phyloP scores from a whole-genome alignment of 2,797 vertebrate species.

The Lateolabrax maculatus region DNA sequence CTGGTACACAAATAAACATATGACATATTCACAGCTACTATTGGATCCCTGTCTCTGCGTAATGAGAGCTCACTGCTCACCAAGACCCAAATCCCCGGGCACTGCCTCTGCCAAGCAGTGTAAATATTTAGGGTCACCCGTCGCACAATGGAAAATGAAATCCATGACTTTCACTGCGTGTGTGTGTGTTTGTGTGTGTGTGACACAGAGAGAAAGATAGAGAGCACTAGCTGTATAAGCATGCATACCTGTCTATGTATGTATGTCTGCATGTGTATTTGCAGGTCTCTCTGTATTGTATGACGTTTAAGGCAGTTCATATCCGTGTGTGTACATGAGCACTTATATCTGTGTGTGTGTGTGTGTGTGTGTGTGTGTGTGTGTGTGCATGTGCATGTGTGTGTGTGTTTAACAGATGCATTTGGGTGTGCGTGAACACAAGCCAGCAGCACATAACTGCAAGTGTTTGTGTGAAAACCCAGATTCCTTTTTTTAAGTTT shows the following conservation, averaged over 20 bases:
- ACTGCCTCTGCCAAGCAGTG: conserved; percentile 79
- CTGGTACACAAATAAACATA: conserved; percentile 31
- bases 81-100: conserved; percentile 63
- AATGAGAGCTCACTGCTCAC: conserved; percentile 52
- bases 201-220: not conserved
- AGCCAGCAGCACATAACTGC: conserved; percentile 55
- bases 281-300: not conserved
- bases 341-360: not conserved
- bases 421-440: conserved; percentile 37
- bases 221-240: conserved; percentile 12
- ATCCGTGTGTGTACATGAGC: not conserved
- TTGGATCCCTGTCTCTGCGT: conserved; percentile 39
- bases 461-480: conserved; percentile 57
- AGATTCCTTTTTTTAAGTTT: conserved; percentile 6
- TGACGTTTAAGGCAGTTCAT: not conserved
- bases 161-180: conserved; percentile 51
- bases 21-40: conserved; percentile 43
- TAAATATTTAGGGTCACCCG: conserved; percentile 89
- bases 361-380: not conserved
- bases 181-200: conserved; percentile 26
- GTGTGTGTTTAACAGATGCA: not conserved
- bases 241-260: not conserved
- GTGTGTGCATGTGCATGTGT: conserved; percentile 23
- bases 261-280: not conserved
- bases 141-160: conserved; percentile 85